A percentile compares a stretch with the other conserved stretches of the same genome.
Conservation (phyloP, 2,888 invertebrate species). For the Dryobota labecula region DNA sequence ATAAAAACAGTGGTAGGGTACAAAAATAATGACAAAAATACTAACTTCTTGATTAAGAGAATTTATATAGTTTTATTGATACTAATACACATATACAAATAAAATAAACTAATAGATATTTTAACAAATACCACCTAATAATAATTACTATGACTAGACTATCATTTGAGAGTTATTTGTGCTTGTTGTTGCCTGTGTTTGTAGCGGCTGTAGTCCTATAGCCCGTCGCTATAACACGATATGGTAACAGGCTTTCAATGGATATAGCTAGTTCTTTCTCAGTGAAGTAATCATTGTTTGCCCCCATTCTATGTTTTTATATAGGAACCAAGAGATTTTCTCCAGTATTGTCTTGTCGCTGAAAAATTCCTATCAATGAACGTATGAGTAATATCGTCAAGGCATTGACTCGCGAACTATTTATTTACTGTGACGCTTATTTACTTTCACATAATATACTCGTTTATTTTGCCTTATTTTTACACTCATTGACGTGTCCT, state of each 20-base stretch:
- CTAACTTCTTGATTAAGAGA: no score
- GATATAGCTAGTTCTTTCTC: not conserved
- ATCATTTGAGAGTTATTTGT: no score
- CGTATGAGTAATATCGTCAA: slow-evolving; percentile 9
- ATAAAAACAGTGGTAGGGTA: no score
- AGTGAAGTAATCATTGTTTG: not conserved
- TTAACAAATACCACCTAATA: no score
- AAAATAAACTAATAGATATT: no score
- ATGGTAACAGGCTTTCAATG: not conserved
- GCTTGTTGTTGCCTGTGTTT: no score
- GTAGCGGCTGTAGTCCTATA: not conserved
- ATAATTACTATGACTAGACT: no score
- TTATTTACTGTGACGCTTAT: slow-evolving; percentile 23
- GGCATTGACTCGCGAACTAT: slow-evolving; percentile 39
- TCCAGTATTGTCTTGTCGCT: not conserved
- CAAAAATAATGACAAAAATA: no score
- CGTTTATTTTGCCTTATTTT: not conserved
- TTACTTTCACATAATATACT: slow-evolving; percentile 15
- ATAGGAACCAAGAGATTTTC: not conserved
- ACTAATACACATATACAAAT: no score
- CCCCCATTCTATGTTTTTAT: not conserved
- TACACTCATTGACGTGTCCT: slow-evolving; percentile 18
- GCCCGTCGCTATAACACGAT: not conserved
- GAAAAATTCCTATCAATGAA: slow-evolving; percentile 28
- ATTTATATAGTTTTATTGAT: no score